Evolutionary conservation across 2,113 vertebrate genomes (phyloP).

Genomic region (Amazona guildingii): DNA sequence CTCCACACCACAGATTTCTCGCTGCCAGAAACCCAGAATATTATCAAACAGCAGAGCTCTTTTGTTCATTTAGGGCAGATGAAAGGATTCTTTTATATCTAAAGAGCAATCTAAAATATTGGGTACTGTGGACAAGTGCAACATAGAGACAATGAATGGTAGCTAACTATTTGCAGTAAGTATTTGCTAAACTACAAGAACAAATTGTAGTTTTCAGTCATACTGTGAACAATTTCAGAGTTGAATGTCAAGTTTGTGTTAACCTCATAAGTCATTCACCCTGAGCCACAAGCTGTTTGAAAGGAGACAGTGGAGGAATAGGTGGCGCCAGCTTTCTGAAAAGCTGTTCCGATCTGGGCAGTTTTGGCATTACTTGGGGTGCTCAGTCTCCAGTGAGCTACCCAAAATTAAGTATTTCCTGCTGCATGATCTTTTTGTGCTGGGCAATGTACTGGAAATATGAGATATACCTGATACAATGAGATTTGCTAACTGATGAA

Average conservation of each 20-base stretch:
- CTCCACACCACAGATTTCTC: neutral
- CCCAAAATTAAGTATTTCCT: slow-evolving; percentile 5
- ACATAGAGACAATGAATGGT: neutral
- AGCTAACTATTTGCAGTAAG: neutral
- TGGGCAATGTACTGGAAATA: slow-evolving; percentile 4
- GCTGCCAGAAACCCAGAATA: neutral
- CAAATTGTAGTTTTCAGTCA: neutral
- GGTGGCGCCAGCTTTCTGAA: neutral
- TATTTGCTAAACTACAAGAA: neutral
- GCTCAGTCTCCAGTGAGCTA: neutral
- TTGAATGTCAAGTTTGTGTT: neutral
- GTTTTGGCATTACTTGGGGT: slow-evolving; percentile 2
- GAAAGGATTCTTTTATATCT: neutral
- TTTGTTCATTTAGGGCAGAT: slow-evolving; percentile 4
- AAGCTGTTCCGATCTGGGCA: neutral
- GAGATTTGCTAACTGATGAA: neutral
- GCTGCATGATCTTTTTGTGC: neutral
- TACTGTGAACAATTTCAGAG: neutral
- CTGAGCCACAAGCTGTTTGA: neutral
- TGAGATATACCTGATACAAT: slow-evolving; percentile 3
- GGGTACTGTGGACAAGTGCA: neutral
- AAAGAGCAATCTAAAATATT: neutral
- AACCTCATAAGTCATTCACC: neutral
- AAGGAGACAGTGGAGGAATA: neutral
- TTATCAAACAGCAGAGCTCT: neutral